Percentiles rank a stretch among this genome's conserved stretches.
phyloP scores from a whole-genome alignment of 2,797 vertebrate species.

The Lindbergichthys nudifrons region DNA sequence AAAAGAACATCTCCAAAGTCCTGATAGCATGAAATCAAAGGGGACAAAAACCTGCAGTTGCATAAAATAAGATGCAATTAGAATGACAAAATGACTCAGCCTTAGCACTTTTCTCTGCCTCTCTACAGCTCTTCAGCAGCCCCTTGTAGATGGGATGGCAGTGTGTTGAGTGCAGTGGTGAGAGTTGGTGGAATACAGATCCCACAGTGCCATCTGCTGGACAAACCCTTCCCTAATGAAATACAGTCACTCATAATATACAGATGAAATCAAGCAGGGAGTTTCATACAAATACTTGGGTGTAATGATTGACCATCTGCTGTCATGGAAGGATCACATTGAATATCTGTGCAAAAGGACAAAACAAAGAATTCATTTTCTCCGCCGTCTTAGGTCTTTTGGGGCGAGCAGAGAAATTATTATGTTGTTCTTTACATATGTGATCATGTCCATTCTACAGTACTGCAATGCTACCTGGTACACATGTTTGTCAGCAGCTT shows the following conservation, averaged over 20 bases:
- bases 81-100: constrained; percentile 66
- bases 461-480: too few relatives aligned
- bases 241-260: neutral
- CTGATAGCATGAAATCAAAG: constrained; percentile 47
- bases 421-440: too few relatives aligned
- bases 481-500: too few relatives aligned
- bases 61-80: constrained; percentile 65
- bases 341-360: too few relatives aligned
- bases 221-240: constrained; percentile 14
- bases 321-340: too few relatives aligned
- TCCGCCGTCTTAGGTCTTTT: too few relatives aligned
- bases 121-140: constrained; percentile 43
- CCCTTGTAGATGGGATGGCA: constrained; percentile 39
- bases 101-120: constrained; percentile 31
- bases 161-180: constrained; percentile 24
- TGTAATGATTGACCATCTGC: too few relatives aligned
- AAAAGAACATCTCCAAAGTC: constrained; percentile 25
- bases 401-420: too few relatives aligned
- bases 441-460: too few relatives aligned
- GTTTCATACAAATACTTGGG: too few relatives aligned
- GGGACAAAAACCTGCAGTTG: constrained; percentile 54
- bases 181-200: constrained; percentile 48
- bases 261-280: too few relatives aligned
- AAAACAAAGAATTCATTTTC: too few relatives aligned
- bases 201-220: constrained; percentile 84